A percentile compares a stretch with the other conserved stretches of the same genome.
These are phyloP conservation scores for Anoncus sp. DNA, from an alignment of 2,888 invertebrate genomes.

Conservation along the genomic window DNA sequence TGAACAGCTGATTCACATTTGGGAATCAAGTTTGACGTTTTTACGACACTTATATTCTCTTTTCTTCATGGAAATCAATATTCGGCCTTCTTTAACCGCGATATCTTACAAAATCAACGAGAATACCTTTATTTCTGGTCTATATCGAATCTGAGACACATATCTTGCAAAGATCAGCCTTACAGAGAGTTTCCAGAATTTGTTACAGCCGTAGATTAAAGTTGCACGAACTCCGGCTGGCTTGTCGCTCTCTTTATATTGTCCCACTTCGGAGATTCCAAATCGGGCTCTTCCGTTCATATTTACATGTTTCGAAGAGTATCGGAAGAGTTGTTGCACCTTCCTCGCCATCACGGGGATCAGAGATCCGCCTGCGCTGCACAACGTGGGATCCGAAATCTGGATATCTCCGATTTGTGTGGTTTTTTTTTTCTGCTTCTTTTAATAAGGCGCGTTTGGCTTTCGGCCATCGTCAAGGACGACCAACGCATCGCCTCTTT, in stretches of 20 bases:
- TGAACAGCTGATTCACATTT: slow-evolving; percentile 19
- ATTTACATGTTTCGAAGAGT: background rate
- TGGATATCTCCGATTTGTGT: no score
- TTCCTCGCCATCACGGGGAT: no score
- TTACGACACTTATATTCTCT: background rate
- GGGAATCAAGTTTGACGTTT: background rate
- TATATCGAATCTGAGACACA: no score
- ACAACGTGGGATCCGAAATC: no score
- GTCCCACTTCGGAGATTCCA: background rate
- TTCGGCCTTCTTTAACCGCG: background rate
- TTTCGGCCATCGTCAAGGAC: slow-evolving; percentile 66
- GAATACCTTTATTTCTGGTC: no score
- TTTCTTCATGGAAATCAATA: background rate
- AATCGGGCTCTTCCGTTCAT: background rate
- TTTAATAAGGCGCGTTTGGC: slow-evolving; percentile 55
- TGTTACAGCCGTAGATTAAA: no score
- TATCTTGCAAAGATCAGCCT: no score
- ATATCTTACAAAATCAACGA: no score
- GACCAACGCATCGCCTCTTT: slow-evolving; percentile 27
- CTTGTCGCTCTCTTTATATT: no score
- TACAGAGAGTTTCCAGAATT: no score
- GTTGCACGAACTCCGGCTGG: no score
- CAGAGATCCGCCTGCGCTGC: no score
- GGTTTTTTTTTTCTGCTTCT: background rate
- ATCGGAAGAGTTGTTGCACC: background rate